Base-by-base conservation (phyloP, 1,140 invertebrate genomes). In the Lepidurus arcticus region DNA sequence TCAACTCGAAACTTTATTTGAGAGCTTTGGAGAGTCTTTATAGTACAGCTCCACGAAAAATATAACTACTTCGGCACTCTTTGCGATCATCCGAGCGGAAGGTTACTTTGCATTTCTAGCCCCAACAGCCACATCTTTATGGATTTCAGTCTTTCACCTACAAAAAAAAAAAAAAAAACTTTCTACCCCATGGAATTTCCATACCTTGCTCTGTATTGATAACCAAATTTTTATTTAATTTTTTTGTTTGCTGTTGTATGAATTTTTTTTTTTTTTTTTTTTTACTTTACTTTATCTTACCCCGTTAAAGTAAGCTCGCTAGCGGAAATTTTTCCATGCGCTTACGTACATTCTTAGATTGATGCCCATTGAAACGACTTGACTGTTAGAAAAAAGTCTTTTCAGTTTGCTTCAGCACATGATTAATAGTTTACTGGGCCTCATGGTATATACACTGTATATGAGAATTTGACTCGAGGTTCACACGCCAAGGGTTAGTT, bases 31-130 rank as follows among this genome's bases (percentile, higher is more conserved):
- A n/a, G 53, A 65, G 53, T 65, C 53, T 65, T 65, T 65, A 65
- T 65, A 21, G 13, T 65, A 3, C 16, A 65, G 53, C 53, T 65
- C 53, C 53, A 65, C 53, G 53, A 65, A 65, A 34, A 65, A 65
- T 65, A 65, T 65, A 65, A 65, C 53, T 65, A 65, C 21, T 65
- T 65, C 53, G 53, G 53, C 53, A 65, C 53, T 65, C 53, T 65
- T 65, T 65, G 53, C 53, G 53, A 65, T 65, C 53, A 65, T 65
- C 53, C 53, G 53, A 65, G 53, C 53, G 53, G 53, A 65, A 65
- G 53, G 53, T 65, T 65, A 65, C 53, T 65, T 65, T 65, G 53
- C 53, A 65, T 65, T 65, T 65, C 53, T 65, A 65, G 53, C 53
- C 53, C 53, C 53, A 65, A 65, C 13, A 65, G 53, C 53, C 53